Evolutionary conservation across 2,888 invertebrate species (phyloP), one percentile per base, ranked within the genome.

Genomic region (Hedychridium roseum): DNA sequence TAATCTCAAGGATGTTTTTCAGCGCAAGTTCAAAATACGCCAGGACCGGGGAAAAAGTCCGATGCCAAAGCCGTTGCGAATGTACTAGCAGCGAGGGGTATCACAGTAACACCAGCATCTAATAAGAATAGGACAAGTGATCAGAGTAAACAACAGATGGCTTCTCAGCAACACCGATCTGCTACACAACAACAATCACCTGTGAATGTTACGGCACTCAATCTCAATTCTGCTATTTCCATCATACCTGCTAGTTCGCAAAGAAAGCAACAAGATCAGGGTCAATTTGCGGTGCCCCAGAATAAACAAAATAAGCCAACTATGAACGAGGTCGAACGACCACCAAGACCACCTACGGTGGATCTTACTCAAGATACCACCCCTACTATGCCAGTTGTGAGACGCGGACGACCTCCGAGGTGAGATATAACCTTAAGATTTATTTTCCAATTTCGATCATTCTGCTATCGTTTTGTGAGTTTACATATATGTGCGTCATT

Each of bases 31-130:
- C 73, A 74, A 45, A 77, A 64, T 41, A 54, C 67, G 15, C 55
- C 68, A 6, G 61, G 62, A 7, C 54, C 68, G 6, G 48, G 80
- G 1, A 86, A 86, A 37, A 86, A 86, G 65, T 85, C 86, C 27
- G 88, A 90, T 71, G 88, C 89, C 1, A 88, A 86, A 66, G 88
- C 88, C 0, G 90, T 91, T 67, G 90, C 91, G 0, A 88, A 87
- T 70, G 88, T 91, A 47, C 76, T 91, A 48, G 90, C 90, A 2
- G 88, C 88, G 3, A 81, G 91, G 52, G 91, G 91, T 1, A 91
- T 91, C 43, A 90, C 90, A 23, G 86, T 91, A 0, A 90, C 90
- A 34, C 85, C 85, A 30, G 87, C 88, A 34, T 84, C 86, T 17
- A 86, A 80, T 6, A 82, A 82, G 67, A 76, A 61, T 58, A 76